These are phyloP conservation scores for Watsonalla binaria DNA, from an alignment of 2,888 invertebrate species.

Conservation along the genomic window DNA sequence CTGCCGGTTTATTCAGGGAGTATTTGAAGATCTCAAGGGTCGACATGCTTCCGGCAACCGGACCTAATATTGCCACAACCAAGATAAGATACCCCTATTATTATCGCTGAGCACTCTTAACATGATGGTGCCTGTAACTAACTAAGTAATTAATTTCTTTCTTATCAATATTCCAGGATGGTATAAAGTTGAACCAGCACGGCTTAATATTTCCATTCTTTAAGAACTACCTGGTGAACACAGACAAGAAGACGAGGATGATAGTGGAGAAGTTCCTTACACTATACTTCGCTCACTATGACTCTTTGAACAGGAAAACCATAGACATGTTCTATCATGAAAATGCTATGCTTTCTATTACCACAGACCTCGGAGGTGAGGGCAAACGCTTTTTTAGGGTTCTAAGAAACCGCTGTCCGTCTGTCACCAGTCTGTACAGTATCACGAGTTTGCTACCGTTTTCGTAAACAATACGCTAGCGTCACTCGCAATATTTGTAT, in stretches of 20 bases:
- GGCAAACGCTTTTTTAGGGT: too few species aligned
- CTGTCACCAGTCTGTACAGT: too few species aligned
- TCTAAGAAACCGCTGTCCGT: too few species aligned
- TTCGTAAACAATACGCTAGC: too few species aligned
- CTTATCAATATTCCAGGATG: slow-evolving; percentile 51
- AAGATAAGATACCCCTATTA: too few species aligned
- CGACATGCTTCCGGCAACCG: too few species aligned
- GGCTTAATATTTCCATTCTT: slow-evolving; percentile 49
- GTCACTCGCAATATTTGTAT: too few species aligned
- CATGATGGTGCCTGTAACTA: too few species aligned
- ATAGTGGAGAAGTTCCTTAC: slow-evolving; percentile 59
- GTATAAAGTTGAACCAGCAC: slow-evolving; percentile 48
- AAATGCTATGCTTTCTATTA: slow-evolving; percentile 31
- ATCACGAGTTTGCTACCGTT: too few species aligned
- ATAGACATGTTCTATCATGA: slow-evolving; percentile 43
- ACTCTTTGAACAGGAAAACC: slow-evolving; percentile 24
- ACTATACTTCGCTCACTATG: slow-evolving; percentile 56
- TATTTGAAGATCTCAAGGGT: too few species aligned
- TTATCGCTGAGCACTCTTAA: neutral
- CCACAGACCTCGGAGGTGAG: slow-evolving; percentile 34
- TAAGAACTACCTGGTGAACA: slow-evolving; percentile 41
- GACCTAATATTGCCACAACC: too few species aligned
- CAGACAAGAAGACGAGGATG: slow-evolving; percentile 43
- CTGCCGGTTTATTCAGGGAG: too few species aligned
- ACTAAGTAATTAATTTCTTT: neutral